Conservation (phyloP, 2,113 vertebrate species). For the Elephas maximus region DNA sequence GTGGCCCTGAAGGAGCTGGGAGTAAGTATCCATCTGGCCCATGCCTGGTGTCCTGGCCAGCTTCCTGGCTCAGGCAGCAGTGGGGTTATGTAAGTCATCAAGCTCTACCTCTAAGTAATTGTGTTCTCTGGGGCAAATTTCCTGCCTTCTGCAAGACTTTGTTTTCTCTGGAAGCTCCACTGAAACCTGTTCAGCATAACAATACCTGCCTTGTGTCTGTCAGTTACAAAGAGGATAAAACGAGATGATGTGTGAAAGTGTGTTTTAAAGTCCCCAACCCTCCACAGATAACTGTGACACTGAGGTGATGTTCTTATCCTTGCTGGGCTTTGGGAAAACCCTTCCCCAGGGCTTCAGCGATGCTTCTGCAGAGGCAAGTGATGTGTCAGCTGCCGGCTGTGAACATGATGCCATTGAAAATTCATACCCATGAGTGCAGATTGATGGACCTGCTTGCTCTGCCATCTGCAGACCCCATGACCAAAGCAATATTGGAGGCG, state of each 20-base stretch:
- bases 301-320: not conserved
- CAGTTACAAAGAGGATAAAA: not conserved
- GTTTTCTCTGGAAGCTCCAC: not conserved
- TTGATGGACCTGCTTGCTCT: constrained; percentile 32
- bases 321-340: constrained; percentile 4
- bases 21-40: not conserved
- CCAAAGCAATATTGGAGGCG: constrained; percentile 37
- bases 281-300: not conserved
- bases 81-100: not conserved
- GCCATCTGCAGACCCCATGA: constrained; percentile 61
- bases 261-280: not conserved
- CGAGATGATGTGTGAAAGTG: too few relatives aligned
- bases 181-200: not conserved
- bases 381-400: constrained; percentile 61
- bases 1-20: not conserved
- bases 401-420: constrained; percentile 37
- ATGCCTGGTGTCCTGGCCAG: not conserved
- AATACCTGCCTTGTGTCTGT: not conserved
- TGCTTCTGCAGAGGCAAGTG: not conserved
- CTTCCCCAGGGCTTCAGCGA: not conserved
- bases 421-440: constrained; percentile 33
- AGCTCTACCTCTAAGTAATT: too few relatives aligned
- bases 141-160: not conserved
- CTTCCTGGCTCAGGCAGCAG: not conserved
- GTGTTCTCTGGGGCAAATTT: not conserved